These are phyloP conservation scores for Phocides pigmalion DNA, from an alignment of 1,140 invertebrate genomes.

Conservation along the genomic window DNA sequence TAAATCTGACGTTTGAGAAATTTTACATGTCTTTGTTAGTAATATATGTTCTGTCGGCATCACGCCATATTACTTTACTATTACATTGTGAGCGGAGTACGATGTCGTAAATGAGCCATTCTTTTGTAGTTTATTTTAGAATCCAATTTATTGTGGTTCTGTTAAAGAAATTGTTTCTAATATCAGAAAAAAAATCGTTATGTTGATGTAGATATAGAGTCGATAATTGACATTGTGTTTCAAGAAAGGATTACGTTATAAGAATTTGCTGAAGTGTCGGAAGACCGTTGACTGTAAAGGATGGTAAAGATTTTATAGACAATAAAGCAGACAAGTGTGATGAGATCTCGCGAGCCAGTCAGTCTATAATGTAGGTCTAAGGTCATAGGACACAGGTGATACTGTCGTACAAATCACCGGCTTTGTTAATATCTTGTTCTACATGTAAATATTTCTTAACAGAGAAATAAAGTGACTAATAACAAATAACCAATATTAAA, in stretches of 20 bases:
- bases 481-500: too few species aligned
- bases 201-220: conserved; percentile 35
- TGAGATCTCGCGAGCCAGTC: conserved; percentile 57
- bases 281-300: conserved; percentile 19
- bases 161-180: conserved; percentile 37
- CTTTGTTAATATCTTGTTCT: background rate
- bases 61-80: conserved; percentile 65
- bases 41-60: conserved; percentile 59
- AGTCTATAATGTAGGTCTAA: conserved; percentile 60
- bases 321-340: conserved; percentile 71
- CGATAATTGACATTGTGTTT: conserved; percentile 27
- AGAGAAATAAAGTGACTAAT: background rate
- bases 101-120: conserved; percentile 65
- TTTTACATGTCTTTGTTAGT: conserved; percentile 76
- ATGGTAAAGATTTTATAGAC: conserved; percentile 55
- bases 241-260: conserved; percentile 24
- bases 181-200: conserved; percentile 43
- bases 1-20: conserved; percentile 77
- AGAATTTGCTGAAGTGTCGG: conserved; percentile 35
- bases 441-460: background rate
- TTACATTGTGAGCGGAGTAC: conserved; percentile 57
- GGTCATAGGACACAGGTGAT: conserved; percentile 41
- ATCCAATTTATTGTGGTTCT: conserved; percentile 53
- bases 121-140: conserved; percentile 51
- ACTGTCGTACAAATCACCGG: background rate